Evolutionary conservation across 2,888 invertebrate genomes (phyloP).

Genomic region (Chymomyza caudatula): DNA sequence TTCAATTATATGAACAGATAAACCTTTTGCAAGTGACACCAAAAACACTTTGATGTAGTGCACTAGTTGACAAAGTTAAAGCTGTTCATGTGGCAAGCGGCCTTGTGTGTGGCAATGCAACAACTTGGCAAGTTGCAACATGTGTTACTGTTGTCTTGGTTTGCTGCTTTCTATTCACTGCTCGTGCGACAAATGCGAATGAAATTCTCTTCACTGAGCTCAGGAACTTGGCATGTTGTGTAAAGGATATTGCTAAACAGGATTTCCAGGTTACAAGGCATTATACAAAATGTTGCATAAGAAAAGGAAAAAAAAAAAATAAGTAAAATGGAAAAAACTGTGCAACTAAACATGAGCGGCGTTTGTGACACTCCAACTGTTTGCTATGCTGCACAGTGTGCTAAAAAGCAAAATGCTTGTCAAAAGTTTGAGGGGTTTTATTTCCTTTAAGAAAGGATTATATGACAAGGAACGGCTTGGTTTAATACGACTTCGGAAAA

Average conservation of each 20-base stretch:
- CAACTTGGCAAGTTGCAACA: neutral
- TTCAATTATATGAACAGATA: constrained; percentile 2
- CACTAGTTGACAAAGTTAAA: neutral
- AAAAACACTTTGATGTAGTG: neutral
- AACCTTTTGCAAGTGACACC: neutral
- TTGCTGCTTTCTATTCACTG: neutral
- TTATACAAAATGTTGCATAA: constrained; percentile 37
- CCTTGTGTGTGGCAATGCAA: neutral
- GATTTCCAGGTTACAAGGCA: constrained; percentile 64
- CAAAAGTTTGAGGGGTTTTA: too few species aligned
- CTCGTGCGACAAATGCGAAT: constrained; percentile 14
- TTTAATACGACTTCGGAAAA: too few species aligned
- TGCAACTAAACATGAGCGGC: neutral
- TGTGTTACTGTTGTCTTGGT: neutral
- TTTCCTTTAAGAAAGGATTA: too few species aligned
- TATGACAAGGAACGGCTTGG: too few species aligned
- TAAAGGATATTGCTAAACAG: constrained; percentile 63
- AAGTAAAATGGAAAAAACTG: neutral
- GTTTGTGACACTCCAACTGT: neutral
- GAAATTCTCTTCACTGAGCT: constrained; percentile 14
- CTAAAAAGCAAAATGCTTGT: neutral
- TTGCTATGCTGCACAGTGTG: constrained; percentile 26
- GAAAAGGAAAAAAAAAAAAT: constrained; percentile 26
- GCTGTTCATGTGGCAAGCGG: neutral
- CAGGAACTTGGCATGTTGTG: constrained; percentile 41